These are phyloP conservation scores for Crenuchus spilurus DNA, from an alignment of 2,797 vertebrate species.

Conservation along the genomic window DNA sequence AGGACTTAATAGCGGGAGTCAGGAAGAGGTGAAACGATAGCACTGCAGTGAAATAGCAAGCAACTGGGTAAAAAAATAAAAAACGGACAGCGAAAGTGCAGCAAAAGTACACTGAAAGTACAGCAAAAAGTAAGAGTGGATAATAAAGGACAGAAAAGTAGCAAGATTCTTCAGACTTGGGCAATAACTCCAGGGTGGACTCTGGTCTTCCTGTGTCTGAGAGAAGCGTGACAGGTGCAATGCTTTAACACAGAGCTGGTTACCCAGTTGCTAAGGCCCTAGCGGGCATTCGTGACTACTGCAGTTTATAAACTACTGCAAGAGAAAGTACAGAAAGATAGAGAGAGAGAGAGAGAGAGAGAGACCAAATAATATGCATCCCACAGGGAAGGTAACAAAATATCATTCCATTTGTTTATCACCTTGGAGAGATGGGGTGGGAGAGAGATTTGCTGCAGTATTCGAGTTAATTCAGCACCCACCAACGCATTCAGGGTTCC, in stretches of 20 bases:
- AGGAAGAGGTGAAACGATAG: too few species aligned
- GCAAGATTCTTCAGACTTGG: not conserved
- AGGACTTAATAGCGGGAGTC: too few species aligned
- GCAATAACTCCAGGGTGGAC: not conserved
- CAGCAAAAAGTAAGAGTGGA: not conserved
- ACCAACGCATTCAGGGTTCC: not conserved
- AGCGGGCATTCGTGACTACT: conserved; percentile 29
- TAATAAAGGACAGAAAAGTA: conserved; percentile 2
- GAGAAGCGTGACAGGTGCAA: conserved; percentile 25
- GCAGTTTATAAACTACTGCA: conserved; percentile 44
- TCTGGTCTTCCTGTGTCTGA: not conserved
- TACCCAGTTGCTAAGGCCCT: conserved; percentile 51
- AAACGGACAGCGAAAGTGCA: too few species aligned
- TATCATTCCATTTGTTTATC: conserved; percentile 57
- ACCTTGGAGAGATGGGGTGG: conserved; percentile 51
- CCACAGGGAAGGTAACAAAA: conserved; percentile 53
- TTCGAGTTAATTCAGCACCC: conserved; percentile 36
- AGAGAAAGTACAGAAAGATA: not conserved
- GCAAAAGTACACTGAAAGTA: too few species aligned
- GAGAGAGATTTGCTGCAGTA: conserved; percentile 25
- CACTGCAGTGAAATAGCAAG: too few species aligned
- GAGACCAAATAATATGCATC: conserved; percentile 48
- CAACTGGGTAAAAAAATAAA: too few species aligned
- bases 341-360: conserved; percentile 35
- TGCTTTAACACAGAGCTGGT: conserved; percentile 36